Base-by-base conservation (phyloP, 2,113 vertebrate species). In the Lampris incognitus region DNA sequence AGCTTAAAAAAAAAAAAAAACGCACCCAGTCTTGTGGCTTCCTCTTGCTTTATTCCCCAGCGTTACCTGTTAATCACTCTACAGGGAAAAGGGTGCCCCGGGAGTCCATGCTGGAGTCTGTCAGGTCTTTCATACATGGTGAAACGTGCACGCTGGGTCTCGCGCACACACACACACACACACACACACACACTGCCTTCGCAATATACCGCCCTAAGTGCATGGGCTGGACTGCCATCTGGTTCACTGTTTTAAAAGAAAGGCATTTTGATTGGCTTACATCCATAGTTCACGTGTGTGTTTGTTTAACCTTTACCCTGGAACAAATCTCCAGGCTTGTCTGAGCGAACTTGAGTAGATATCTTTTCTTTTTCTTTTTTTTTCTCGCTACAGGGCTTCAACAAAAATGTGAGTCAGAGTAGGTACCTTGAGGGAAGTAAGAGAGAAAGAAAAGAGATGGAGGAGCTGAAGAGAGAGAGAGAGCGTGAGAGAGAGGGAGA, bases 331-430 rank as follows among this genome's bases (percentile, higher is more conserved):
- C 37, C 55, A 75, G 66, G 51, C 62, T 83, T 41, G 69, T 78
- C 63, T 84, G 46, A 1, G 5, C 82, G 77, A 88, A 76, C 81
- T 89, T 68, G 60, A 52, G 38, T 60, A 57, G 57, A 79, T 68
- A 67, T 79, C 73, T 83, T 78, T 88, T 78, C 24, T 24, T 24
- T 24, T 24, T 24, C 24, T 24, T 24, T 24, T 24, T 24, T 24
- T 24, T 24, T 24, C 24, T 83, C 0, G 55, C 87, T 89, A 5
- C 3, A 48, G 66, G 78, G 78, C 72, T 85, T 66, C 56, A 56
- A 76, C 77, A 83, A 67, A 81, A 82, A 89, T 83, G 77, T 84
- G 70, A 89, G 89, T 77, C 67, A 6, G 46, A 66, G 77, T 78
- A 49, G 41, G 69, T 52, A 78, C 82, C 85, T 82, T 38, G 24